phyloP scores from a whole-genome alignment of 2,113 vertebrate genomes.

The Saguinus imperator region DNA sequence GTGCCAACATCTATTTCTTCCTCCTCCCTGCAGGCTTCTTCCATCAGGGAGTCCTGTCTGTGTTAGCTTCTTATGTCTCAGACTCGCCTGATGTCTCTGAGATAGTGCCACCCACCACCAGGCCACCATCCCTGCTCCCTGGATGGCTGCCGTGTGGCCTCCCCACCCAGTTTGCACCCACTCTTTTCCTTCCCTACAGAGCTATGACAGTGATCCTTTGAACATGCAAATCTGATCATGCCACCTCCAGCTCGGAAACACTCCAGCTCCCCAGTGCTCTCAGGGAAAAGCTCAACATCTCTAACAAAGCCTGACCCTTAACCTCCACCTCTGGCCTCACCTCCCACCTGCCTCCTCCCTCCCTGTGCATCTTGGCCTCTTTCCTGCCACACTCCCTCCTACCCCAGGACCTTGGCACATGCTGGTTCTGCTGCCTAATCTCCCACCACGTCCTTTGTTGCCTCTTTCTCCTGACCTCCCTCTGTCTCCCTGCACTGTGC shows the following conservation, averaged over 20 bases:
- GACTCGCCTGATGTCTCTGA: background rate
- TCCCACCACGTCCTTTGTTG: background rate
- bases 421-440: background rate
- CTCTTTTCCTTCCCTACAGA: background rate
- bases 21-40: background rate
- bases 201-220: background rate
- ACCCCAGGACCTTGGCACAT: background rate
- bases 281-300: background rate
- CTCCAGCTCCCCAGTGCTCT: background rate
- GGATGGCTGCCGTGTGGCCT: rapidly evolving
- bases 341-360: background rate
- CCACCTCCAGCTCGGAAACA: background rate
- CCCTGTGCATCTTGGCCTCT: background rate
- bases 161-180: background rate
- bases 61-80: background rate
- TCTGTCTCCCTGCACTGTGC: background rate
- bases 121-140: background rate
- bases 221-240: background rate
- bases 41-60: rapidly evolving
- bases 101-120: background rate
- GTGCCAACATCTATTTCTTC: rapidly evolving
- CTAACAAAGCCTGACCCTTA: background rate
- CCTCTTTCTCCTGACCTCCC: background rate
- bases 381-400: background rate
- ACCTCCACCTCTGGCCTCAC: background rate